A percentile compares a stretch with the other conserved stretches of the same genome.
phyloP scores from a whole-genome alignment of 2,888 invertebrate genomes.

The Hirtodrosophila trivittata region DNA sequence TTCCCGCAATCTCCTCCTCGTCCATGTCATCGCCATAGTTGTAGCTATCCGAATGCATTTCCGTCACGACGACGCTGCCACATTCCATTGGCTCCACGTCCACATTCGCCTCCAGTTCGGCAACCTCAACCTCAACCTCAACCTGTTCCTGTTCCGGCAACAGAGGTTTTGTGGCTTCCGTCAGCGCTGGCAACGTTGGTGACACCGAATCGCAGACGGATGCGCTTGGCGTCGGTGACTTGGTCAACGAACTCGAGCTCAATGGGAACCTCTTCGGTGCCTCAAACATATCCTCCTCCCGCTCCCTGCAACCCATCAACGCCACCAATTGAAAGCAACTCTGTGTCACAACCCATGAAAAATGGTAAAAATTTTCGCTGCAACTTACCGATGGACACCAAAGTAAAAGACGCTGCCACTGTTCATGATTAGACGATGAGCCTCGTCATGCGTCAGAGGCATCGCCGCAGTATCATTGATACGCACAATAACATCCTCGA shows the following conservation, averaged over 20 bases:
- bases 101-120: slow-evolving; percentile 20
- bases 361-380: neutral
- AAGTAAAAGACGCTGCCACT: slow-evolving; percentile 90
- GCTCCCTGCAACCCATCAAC: slow-evolving; percentile 59
- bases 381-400: slow-evolving; percentile 82
- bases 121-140: slow-evolving; percentile 25
- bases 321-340: slow-evolving; percentile 12
- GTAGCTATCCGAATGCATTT: slow-evolving; percentile 67
- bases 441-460: slow-evolving; percentile 90
- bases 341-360: too few species aligned
- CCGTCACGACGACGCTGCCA: slow-evolving; percentile 49
- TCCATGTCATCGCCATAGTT: slow-evolving; percentile 18
- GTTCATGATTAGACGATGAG: slow-evolving; percentile 89
- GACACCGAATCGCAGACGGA: slow-evolving; percentile 25
- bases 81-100: slow-evolving; percentile 46
- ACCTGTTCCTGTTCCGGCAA: slow-evolving; percentile 54
- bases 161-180: slow-evolving; percentile 74
- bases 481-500: slow-evolving; percentile 92
- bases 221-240: slow-evolving; percentile 53
- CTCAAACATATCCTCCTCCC: slow-evolving; percentile 60
- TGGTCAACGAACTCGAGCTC: slow-evolving; percentile 70
- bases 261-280: slow-evolving; percentile 72
- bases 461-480: slow-evolving; percentile 89
- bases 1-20: neutral
- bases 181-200: slow-evolving; percentile 45